Base-by-base conservation (phyloP, 2,113 vertebrate species). In the Antechinus flavipes region DNA sequence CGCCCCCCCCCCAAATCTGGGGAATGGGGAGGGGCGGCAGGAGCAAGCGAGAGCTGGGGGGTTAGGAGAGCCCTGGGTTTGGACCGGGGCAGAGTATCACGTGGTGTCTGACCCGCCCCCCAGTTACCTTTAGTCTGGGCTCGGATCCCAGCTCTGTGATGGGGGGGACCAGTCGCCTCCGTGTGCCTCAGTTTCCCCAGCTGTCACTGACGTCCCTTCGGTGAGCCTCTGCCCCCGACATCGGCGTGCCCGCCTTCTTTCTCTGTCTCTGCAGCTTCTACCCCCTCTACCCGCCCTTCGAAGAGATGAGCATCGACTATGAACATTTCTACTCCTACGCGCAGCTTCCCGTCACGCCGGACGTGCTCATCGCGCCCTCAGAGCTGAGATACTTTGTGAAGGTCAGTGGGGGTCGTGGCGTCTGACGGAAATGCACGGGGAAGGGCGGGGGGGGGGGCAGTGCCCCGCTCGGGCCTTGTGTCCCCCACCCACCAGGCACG, bases 341-440 rank as follows among this genome's bases (percentile, higher is more conserved):
- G 0, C 98, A 98, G 93, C 98, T 99, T 94, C 98, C 98, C 0
- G 93, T 99, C 97, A 99, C 99, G 0, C 99, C 99, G 0, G 99
- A 99, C 0, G 7, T 99, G 84, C 98, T 99, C 49, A 93, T 99
- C 2, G 92, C 98, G 61, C 99, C 99, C 0, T 99, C 99, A 0
- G 99, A 99, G 97, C 98, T 99, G 93, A 99, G 99, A 25, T 99
- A 99, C 97, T 99, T 99, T 8, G 96, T 99, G 27, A 99, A 99
- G 99, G 99, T 99, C 90, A 56, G 97, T 91, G n/a, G 19, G 25
- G 8, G 90, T 84, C 49, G 12, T 16, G 89, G 24, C 5, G 53
- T 47, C 55, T 47, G 11, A 24, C 27, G 14, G 54, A 92, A 47
- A 54, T 14, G 7, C 50, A 49, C 42, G 89, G 12, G 56, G 25